Evolutionary conservation across 2,888 invertebrate genomes (phyloP), one percentile per base, ranked within the genome.

Genomic region (Chrysolina oricalcia): DNA sequence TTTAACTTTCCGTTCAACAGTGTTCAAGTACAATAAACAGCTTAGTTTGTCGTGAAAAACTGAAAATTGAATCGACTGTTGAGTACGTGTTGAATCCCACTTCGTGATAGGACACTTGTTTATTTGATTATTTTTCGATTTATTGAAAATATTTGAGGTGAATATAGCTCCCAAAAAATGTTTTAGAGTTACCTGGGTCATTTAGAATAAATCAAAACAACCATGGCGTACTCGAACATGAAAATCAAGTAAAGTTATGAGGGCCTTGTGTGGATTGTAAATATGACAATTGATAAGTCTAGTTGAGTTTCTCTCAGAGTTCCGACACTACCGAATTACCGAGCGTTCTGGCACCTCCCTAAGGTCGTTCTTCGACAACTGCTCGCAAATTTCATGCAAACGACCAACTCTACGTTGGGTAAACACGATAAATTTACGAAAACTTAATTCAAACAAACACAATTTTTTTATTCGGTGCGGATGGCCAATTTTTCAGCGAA

Each of bases 141-240:
- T n/a, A n/a, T n/a, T n/a, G n/a, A n/a, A n/a, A n/a, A n/a, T n/a
- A n/a, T n/a, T n/a, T n/a, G n/a, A n/a, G n/a, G n/a, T n/a, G n/a
- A n/a, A n/a, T n/a, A n/a, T n/a, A n/a, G n/a, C n/a, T n/a, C n/a
- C 94, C 94, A 89, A 94, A 94, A 63, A 66, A 70, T 81, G 85
- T n/a, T 85, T 85, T 84, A 86, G 85, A 82, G 80, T 83, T 79
- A 72, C 81, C 81, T 71, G 78, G 79, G 76, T 78, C 79, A 76
- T 83, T 84, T 85, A 84, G 85, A 76, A 81, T 82, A 83, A 79
- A 78, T 71, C 76, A 73, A 80, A 76, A 79, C 70, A 70, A 74
- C 69, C 73, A 78, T 78, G 78, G 72, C 79, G 72, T 64, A 75
- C 70, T 75, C 80, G 79, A 81, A 82, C 84, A 84, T 83, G n/a